phyloP scores from a whole-genome alignment of 1,140 invertebrate species.

The Cataglyphis hispanica region DNA sequence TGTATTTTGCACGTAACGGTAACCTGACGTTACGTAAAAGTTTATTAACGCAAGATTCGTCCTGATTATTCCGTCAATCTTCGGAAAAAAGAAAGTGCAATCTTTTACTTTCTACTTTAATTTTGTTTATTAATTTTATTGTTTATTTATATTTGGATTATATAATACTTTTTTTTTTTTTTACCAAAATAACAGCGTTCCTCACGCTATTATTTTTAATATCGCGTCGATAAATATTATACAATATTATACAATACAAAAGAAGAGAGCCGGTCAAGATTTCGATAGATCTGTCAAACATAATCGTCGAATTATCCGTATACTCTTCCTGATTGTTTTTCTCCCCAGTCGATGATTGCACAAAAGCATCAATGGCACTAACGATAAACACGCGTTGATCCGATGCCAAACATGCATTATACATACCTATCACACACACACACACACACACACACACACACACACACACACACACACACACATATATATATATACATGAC shows the following conservation, averaged over 20 bases:
- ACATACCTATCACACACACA: background rate
- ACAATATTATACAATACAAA: too few relatives aligned
- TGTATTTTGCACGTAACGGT: slow-evolving; percentile 52
- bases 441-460: background rate
- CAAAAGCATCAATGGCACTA: slow-evolving; percentile 22
- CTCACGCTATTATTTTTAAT: background rate
- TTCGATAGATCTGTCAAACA: background rate
- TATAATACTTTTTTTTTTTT: background rate
- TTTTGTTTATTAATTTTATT: background rate
- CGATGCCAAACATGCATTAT: slow-evolving; percentile 9
- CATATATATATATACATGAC: too few relatives aligned
- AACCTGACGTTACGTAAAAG: slow-evolving; percentile 35
- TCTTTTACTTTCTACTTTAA: background rate
- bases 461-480: background rate
- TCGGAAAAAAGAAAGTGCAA: background rate
- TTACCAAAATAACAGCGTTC: slow-evolving; percentile 1
- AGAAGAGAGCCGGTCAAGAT: background rate
- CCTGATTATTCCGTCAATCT: background rate
- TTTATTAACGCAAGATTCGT: slow-evolving; percentile 38
- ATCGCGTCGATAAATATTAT: background rate
- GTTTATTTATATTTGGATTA: background rate
- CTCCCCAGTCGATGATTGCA: background rate
- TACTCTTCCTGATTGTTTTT: background rate
- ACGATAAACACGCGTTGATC: slow-evolving; percentile 6
- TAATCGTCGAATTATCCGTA: background rate